Conservation (phyloP, 2,113 vertebrate species). For the Corythornis madagascariensis region DNA sequence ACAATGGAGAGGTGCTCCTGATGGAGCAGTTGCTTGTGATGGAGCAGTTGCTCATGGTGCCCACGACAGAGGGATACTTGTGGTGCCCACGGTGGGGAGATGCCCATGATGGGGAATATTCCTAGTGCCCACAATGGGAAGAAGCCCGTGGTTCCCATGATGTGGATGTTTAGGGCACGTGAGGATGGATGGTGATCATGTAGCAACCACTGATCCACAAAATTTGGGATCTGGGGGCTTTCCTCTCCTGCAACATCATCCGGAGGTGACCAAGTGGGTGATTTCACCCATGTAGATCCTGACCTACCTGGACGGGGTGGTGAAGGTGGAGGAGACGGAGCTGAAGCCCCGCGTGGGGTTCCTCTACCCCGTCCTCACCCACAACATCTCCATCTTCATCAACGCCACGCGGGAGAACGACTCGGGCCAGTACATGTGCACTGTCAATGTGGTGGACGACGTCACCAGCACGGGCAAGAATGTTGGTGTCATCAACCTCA, state of each 20-base stretch:
- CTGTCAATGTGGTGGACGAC: conserved; percentile 76
- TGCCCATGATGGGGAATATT: neutral
- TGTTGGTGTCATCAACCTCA: conserved; percentile 71
- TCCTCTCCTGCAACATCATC: neutral
- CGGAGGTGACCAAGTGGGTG: fast-evolving
- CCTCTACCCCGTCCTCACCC: conserved; percentile 71
- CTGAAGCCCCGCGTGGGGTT: conserved; percentile 80
- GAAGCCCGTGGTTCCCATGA: neutral
- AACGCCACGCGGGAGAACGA: conserved; percentile 83
- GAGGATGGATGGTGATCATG: neutral
- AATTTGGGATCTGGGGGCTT: neutral
- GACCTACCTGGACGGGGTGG: conserved; percentile 71
- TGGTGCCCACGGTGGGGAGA: neutral
- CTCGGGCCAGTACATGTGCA: conserved; percentile 85
- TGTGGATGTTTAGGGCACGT: neutral
- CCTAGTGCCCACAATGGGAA: fast-evolving
- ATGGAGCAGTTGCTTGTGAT: neutral
- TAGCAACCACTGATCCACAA: neutral
- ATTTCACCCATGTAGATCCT: conserved; percentile 75
- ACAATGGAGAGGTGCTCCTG: neutral
- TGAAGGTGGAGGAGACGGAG: conserved; percentile 69
- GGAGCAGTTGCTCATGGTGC: neutral
- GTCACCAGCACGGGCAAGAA: conserved; percentile 55
- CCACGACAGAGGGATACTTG: neutral
- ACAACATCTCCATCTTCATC: conserved; percentile 88